Evolutionary conservation across 1,140 invertebrate species (phyloP).

Genomic region (Papilio polyxenes): DNA sequence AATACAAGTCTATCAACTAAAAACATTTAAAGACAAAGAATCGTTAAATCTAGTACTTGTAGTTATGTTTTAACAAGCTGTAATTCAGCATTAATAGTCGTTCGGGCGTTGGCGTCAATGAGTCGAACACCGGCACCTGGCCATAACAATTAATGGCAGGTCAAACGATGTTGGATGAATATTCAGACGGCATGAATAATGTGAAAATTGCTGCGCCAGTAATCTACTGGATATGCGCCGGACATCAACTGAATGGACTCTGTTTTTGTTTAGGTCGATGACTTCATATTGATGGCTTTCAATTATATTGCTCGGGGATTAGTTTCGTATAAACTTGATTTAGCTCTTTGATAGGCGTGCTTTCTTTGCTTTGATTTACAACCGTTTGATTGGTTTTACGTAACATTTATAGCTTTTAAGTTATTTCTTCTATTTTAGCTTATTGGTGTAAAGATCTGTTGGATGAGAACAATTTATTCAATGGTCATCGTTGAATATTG

Average conservation of each 20-base stretch:
- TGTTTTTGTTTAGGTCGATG: constrained; percentile 65
- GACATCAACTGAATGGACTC: constrained; percentile 57
- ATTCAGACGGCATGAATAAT: constrained; percentile 76
- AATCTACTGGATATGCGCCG: constrained; percentile 65
- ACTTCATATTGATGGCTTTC: constrained; percentile 57
- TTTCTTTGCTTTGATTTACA: constrained; percentile 40
- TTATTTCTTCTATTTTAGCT: constrained; percentile 29
- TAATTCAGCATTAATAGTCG: constrained; percentile 50
- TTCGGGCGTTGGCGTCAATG: constrained; percentile 14
- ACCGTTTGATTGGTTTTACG: constrained; percentile 34
- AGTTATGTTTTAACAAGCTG: constrained; percentile 35
- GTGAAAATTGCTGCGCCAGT: constrained; percentile 68
- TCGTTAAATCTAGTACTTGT: constrained; percentile 11
- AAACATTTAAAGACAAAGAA: background rate
- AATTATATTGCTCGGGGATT: constrained; percentile 43
- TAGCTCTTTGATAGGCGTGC: constrained; percentile 37
- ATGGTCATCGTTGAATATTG: background rate
- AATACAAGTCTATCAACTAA: background rate
- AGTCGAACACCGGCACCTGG: constrained; percentile 50
- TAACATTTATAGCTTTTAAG: constrained; percentile 12
- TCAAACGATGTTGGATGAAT: constrained; percentile 72
- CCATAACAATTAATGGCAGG: constrained; percentile 76
- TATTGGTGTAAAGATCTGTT: background rate
- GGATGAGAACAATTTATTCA: background rate
- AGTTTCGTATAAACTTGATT: constrained; percentile 40